Conservation (phyloP, 64 coral and sea anemone species). For the Trachythela sp. region DNA sequence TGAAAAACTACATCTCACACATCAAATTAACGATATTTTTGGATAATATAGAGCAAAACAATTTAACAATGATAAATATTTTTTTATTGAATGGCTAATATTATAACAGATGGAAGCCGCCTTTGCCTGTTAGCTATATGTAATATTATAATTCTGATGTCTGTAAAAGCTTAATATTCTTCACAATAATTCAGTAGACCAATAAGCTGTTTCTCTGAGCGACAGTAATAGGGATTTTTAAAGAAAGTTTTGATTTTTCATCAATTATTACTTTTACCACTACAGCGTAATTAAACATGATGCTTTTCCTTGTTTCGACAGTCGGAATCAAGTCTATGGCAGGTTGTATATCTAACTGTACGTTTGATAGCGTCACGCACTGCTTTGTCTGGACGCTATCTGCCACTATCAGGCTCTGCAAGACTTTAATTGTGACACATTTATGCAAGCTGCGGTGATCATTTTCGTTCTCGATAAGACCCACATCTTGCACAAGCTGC, state of each 20-base stretch:
- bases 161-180: no score
- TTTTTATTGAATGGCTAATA: no score
- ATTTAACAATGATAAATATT: no score
- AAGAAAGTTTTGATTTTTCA: not conserved
- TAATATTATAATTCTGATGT: no score
- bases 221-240: not conserved
- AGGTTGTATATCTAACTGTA: not conserved
- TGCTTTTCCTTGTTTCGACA: not conserved
- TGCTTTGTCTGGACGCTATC: not conserved
- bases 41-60: no score
- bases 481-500: not conserved
- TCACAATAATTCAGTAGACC: not conserved
- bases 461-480: not conserved
- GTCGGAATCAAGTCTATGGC: not conserved
- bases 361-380: not conserved
- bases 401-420: not conserved
- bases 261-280: not conserved
- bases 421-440: not conserved
- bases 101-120: no score
- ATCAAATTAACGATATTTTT: no score
- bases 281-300: not conserved
- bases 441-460: not conserved
- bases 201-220: not conserved
- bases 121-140: no score
- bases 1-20: no score